A percentile compares a stretch with the other conserved stretches of the same genome.
phyloP scores from a whole-genome alignment of 2,888 invertebrate genomes.

The Temnothorax rugatulus region DNA sequence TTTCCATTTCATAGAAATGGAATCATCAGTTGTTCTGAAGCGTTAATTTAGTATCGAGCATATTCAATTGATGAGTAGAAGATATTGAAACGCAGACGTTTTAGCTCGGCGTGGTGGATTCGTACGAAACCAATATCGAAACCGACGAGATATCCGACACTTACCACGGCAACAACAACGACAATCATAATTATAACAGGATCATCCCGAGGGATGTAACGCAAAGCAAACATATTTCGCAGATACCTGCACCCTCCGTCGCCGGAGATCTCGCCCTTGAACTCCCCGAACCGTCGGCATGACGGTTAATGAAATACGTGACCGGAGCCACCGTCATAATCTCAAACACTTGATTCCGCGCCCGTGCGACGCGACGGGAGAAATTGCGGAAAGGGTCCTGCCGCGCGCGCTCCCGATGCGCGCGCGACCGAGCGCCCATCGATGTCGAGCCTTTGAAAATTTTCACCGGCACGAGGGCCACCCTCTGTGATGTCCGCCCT shows the following conservation, averaged over 20 bases:
- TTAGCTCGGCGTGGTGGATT: not conserved
- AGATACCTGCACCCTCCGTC: constrained; percentile 75
- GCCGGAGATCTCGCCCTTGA: constrained; percentile 63
- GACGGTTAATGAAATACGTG: constrained; percentile 86
- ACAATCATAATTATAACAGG: constrained; percentile 83
- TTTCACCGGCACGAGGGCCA: constrained; percentile 44
- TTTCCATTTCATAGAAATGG: not conserved
- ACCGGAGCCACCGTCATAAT: constrained; percentile 85
- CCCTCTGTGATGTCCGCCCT: constrained; percentile 55
- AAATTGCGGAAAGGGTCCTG: constrained; percentile 69
- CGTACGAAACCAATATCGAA: not conserved
- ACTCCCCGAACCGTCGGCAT: constrained; percentile 75
- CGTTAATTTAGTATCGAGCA: not conserved
- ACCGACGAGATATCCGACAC: constrained; percentile 58
- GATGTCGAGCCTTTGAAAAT: constrained; percentile 62
- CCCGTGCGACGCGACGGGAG: constrained; percentile 63
- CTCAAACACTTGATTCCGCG: constrained; percentile 85
- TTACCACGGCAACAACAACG: constrained; percentile 73
- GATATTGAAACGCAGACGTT: not conserved
- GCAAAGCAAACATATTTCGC: constrained; percentile 82
- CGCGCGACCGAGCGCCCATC: constrained; percentile 55
- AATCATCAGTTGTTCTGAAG: not conserved
- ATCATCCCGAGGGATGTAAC: constrained; percentile 80
- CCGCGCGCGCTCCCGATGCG: constrained; percentile 42
- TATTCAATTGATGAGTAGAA: not conserved